Conservation (phyloP, 2,888 invertebrate species). For the Microctonus brassicae region DNA sequence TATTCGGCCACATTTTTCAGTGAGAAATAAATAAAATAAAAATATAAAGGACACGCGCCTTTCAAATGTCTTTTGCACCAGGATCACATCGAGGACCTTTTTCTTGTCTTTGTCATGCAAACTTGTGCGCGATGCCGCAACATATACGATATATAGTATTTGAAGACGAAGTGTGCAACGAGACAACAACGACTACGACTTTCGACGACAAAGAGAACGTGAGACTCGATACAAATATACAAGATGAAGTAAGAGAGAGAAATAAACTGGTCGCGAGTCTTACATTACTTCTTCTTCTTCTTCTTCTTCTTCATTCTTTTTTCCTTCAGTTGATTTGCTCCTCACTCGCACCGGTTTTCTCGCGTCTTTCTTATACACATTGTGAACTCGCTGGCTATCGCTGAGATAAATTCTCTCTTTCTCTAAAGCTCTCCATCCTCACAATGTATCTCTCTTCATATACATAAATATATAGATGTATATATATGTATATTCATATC, state of each 20-base stretch:
- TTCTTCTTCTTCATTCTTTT: constrained; percentile 34
- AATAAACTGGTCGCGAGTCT: constrained; percentile 43
- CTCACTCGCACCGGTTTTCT: constrained; percentile 49
- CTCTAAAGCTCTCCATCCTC: constrained; percentile 57
- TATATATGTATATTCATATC: constrained; percentile 1
- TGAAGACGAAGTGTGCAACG: constrained; percentile 17
- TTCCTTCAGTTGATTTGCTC: constrained; percentile 47
- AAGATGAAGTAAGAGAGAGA: constrained; percentile 37
- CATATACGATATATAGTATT: background rate
- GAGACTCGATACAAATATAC: constrained; percentile 31
- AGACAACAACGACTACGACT: constrained; percentile 29
- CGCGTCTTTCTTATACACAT: constrained; percentile 12
- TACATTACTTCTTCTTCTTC: constrained; percentile 43
- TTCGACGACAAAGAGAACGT: constrained; percentile 37
- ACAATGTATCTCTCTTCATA: no score
- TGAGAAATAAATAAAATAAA: background rate
- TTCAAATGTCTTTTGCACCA: background rate
- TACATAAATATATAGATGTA: background rate
- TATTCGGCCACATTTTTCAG: background rate
- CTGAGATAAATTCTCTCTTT: constrained; percentile 49
- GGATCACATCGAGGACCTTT: constrained; percentile 48
- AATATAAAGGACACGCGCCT: constrained; percentile 16
- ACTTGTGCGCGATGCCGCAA: constrained; percentile 19
- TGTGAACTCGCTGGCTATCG: background rate
- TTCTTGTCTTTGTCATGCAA: constrained; percentile 53